Evolutionary conservation across 2,888 invertebrate species (phyloP), one percentile per base, ranked within the genome.

Genomic region (Hermaeophaga mercurialis): DNA sequence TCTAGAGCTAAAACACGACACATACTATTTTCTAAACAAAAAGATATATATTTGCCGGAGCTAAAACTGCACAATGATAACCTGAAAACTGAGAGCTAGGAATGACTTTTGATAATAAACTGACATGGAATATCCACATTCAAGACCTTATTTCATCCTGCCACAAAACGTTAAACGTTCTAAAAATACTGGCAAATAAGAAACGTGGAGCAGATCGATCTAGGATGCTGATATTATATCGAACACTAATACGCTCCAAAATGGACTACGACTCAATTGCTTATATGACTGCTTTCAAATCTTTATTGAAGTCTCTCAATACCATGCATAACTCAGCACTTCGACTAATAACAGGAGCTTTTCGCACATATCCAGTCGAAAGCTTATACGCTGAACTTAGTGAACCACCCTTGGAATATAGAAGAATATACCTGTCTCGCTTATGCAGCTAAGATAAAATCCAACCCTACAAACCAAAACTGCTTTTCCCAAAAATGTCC

Each of bases 11-110:
- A 31, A 31, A 31, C 31, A 31, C 5, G 31, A 31, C 11, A 31
- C 31, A 31, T 31, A n/a, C n/a, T 31, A 31, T 31, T n/a, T 31
- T 31, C 31, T 31, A 31, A 31, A 31, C 31, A n/a, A n/a, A n/a
- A n/a, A n/a, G n/a, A n/a, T n/a, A n/a, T n/a, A n/a, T n/a, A n/a
- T n/a, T n/a, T n/a, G n/a, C n/a, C n/a, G n/a, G n/a, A n/a, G n/a
- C n/a, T n/a, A n/a, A n/a, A n/a, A n/a, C n/a, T n/a, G n/a, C n/a
- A n/a, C n/a, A n/a, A n/a, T n/a, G n/a, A n/a, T n/a, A n/a, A n/a
- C n/a, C n/a, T n/a, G n/a, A n/a, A n/a, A n/a, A n/a, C n/a, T n/a
- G n/a, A n/a, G n/a, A n/a, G n/a, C n/a, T n/a, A n/a, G n/a, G n/a
- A n/a, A n/a, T n/a, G n/a, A n/a, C n/a, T n/a, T n/a, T n/a, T n/a